Conservation (phyloP, 2,888 invertebrate genomes). For the Alentia gelatinosa region DNA sequence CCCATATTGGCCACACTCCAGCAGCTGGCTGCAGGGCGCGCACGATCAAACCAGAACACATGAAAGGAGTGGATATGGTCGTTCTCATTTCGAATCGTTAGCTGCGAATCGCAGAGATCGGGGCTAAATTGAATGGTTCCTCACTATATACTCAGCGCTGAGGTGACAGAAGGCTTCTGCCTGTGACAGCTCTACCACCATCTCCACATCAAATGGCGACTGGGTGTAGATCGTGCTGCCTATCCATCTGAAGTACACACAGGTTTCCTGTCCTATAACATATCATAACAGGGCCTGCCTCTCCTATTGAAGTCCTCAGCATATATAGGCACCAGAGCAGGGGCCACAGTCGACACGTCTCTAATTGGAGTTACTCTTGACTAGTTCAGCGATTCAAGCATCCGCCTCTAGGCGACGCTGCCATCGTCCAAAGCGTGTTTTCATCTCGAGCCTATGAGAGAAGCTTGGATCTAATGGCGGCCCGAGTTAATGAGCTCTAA, state of each 20-base stretch:
- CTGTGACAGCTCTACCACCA: no score
- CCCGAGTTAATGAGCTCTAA: neutral
- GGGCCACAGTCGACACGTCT: neutral
- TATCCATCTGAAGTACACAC: neutral
- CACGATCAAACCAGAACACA: neutral
- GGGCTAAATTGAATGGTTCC: neutral
- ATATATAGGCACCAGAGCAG: neutral
- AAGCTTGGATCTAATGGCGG: neutral
- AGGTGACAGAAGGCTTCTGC: no score
- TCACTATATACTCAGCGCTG: neutral
- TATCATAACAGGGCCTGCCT: neutral
- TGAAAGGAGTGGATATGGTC: neutral
- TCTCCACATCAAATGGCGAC: neutral
- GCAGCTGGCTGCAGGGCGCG: neutral
- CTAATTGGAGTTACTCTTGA: neutral
- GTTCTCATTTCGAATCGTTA: conserved; percentile 29
- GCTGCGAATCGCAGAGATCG: neutral
- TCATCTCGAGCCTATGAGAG: neutral
- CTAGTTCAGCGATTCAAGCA: neutral
- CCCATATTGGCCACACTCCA: neutral
- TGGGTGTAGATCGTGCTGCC: neutral
- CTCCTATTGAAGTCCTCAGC: neutral
- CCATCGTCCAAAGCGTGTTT: neutral
- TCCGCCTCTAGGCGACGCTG: neutral
- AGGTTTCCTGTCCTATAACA: neutral